A percentile compares a stretch with the other conserved stretches of the same genome.
Conservation (phyloP, 35 echinoderm and acorn worm genomes). For the Nesometra sesokonis region DNA sequence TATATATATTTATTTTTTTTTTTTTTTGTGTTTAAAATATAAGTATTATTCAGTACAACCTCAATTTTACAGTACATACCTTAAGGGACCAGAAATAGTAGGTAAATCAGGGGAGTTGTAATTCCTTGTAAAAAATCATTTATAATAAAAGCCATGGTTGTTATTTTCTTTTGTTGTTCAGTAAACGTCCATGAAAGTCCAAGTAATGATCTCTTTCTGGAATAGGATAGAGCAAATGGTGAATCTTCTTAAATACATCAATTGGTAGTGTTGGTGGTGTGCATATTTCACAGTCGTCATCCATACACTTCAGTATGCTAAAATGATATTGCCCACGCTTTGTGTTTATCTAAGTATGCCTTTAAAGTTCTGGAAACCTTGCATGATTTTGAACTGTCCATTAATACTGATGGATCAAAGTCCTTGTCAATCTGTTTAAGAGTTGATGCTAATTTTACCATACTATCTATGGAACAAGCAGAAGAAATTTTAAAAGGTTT, state of each 20-base stretch:
- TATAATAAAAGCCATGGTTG: neutral
- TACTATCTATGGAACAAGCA: neutral
- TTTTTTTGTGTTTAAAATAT: too few relatives aligned
- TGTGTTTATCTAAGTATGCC: slow-evolving; percentile 11
- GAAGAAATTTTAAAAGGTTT: neutral
- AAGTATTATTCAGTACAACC: too few relatives aligned
- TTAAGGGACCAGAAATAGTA: neutral
- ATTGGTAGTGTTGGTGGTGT: neutral
- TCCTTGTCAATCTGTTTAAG: neutral
- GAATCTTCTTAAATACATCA: slow-evolving; percentile 10
- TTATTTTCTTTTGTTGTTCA: neutral
- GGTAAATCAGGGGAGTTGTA: too few relatives aligned
- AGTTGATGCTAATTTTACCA: neutral
- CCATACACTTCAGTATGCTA: slow-evolving; percentile 24
- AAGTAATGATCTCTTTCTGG: slow-evolving; percentile 6
- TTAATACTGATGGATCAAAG: neutral
- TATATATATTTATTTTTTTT: too few relatives aligned
- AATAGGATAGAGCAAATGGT: slow-evolving; percentile 22
- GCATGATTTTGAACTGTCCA: neutral
- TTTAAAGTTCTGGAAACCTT: neutral
- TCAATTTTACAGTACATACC: too few relatives aligned
- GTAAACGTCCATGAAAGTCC: slow-evolving; percentile 25
- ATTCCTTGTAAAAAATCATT: neutral
- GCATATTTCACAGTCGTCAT: slow-evolving; percentile 9
- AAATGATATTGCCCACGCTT: slow-evolving; percentile 22